Evolutionary conservation across 2,888 invertebrate species (phyloP), one percentile per base, ranked within the genome.

Genomic region (Petrolisthes cinctipes): DNA sequence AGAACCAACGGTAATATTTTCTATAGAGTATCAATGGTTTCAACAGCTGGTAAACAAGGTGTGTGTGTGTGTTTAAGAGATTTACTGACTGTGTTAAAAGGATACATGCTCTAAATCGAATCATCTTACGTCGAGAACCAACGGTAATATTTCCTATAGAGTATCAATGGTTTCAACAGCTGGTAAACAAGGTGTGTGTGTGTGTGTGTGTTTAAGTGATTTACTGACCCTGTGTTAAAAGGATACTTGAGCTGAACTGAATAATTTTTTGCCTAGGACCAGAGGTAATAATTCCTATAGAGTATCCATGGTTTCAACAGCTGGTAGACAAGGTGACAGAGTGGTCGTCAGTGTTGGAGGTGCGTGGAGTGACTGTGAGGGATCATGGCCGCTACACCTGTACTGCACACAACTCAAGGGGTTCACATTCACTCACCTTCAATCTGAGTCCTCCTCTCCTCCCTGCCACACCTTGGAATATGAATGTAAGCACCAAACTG

Each of bases 301-400:
- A 11, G 54, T 17, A 80, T n/a, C 14, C 17, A 56, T 80, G 14
- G n/a, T n/a, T 80, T 14, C 53, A 7, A 56, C 86, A 86, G 86
- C 82, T 86, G 68, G 71, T 86, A 14, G 86, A 86, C 56, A 78
- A 75, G 57, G 83, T 86, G 56, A 79, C n/a, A 9, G 86, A 83
- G 71, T 86, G 86, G 86, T 82, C 86, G n/a, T 86, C 82, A 9
- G 56, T 82, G 78, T 68, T 86, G 51, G 86, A 86, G n/a, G 82
- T 86, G 61, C 73, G 56, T 11, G 37, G 78, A 17, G 51, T 86
- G 11, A 86, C 76, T 20, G 20, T 78, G 3, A 37, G 78, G 17
- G 86, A 86, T 56, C 83, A 86, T 17, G 71, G 66, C 11, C 23
- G 75, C 71, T 86, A 86, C 71, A 83, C 82, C 37, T 86, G 86